A percentile compares a stretch with the other conserved stretches of the same genome.
Conservation (phyloP, 2,797 vertebrate species). For the Gymnocypris eckloni region DNA sequence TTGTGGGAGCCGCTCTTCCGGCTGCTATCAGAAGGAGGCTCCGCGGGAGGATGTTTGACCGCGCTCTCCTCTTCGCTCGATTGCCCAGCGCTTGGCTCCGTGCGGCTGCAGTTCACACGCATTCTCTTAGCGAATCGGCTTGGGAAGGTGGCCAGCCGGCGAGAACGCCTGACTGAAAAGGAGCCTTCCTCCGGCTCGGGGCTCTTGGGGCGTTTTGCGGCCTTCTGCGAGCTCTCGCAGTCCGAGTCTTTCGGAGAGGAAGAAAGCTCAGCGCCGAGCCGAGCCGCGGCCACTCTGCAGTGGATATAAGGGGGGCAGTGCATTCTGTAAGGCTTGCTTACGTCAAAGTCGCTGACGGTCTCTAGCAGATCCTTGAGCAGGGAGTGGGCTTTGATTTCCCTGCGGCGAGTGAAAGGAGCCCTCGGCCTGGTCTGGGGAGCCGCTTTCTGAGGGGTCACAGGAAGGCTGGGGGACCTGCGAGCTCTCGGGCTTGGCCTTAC, state of each 20-base stretch:
- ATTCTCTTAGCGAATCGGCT: conserved; percentile 83
- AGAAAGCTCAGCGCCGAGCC: conserved; percentile 40
- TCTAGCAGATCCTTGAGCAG: conserved; percentile 93
- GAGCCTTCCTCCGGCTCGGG: conserved; percentile 68
- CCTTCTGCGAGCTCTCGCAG: conserved; percentile 56
- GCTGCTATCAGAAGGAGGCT: conserved; percentile 51
- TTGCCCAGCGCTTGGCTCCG: conserved; percentile 46
- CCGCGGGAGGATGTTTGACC: conserved; percentile 64
- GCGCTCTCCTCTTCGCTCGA: conserved; percentile 52
- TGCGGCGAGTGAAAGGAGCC: conserved; percentile 70
- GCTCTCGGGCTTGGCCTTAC: conserved; percentile 63
- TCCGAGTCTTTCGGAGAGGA: conserved; percentile 63
- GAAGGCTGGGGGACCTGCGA: conserved; percentile 49
- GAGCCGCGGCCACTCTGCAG: conserved; percentile 57
- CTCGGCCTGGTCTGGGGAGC: conserved; percentile 53
- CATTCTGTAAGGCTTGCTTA: conserved; percentile 96
- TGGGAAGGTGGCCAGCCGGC: conserved; percentile 89
- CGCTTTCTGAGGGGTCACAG: conserved; percentile 67
- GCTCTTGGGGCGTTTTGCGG: conserved; percentile 36
- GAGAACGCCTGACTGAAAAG: conserved; percentile 89
- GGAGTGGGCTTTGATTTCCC: conserved; percentile 82
- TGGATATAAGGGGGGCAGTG: conserved; percentile 87
- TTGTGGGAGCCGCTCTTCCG: conserved; percentile 36
- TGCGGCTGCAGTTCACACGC: conserved; percentile 57
- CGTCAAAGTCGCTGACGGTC: conserved; percentile 86